phyloP scores from a whole-genome alignment of 2,113 vertebrate genomes.

The Mus pahari region DNA sequence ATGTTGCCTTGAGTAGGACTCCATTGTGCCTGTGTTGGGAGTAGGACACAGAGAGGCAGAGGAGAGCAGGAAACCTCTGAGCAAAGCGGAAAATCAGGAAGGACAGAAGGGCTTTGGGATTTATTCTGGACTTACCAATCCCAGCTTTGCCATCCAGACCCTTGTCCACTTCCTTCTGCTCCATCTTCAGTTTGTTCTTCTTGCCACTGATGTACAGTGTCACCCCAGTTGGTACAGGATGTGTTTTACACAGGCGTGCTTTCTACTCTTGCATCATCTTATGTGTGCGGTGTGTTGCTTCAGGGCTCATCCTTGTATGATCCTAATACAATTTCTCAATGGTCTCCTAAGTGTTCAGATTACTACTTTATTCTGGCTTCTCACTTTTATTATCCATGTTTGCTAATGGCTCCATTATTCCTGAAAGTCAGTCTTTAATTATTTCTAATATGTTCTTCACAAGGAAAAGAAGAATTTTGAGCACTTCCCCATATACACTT shows the following conservation, averaged over 20 bases:
- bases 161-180: neutral
- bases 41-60: neutral
- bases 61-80: neutral
- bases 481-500: neutral
- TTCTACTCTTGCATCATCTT: neutral
- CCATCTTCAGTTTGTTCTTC: neutral
- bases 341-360: neutral
- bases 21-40: neutral
- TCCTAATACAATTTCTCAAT: neutral
- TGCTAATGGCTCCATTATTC: neutral
- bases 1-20: neutral
- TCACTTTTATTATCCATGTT: neutral
- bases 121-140: neutral
- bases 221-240: neutral
- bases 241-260: neutral
- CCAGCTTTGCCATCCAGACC: neutral
- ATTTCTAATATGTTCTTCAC: neutral
- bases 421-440: neutral
- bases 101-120: neutral
- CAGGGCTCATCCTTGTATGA: neutral
- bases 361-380: conserved; percentile 15
- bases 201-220: neutral
- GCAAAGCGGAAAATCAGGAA: neutral
- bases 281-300: neutral
- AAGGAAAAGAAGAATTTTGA: neutral